Percentiles rank a stretch among this genome's conserved stretches.
These are phyloP conservation scores for Cyprinodon variegatus DNA, from an alignment of 2,113 vertebrate genomes.

Conservation along the genomic window DNA sequence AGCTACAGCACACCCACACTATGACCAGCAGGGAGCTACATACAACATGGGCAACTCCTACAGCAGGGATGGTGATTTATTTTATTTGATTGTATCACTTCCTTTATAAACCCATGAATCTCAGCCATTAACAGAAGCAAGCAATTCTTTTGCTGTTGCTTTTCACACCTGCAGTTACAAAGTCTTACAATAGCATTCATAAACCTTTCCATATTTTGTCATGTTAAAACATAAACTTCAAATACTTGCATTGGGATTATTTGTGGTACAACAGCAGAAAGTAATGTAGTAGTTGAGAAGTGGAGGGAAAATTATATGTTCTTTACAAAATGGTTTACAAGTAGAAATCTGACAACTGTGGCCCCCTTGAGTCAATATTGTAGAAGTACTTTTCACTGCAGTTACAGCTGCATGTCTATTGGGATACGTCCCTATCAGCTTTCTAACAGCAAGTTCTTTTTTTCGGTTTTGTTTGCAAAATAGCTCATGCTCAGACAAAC, in stretches of 20 bases:
- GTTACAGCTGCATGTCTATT: not conserved
- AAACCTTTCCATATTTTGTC: not conserved
- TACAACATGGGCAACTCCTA: constrained; percentile 97
- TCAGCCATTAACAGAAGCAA: not conserved
- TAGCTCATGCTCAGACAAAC: not conserved
- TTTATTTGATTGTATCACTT: not conserved
- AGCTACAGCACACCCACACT: constrained; percentile 93
- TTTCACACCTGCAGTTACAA: too few relatives aligned
- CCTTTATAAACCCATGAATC: not conserved
- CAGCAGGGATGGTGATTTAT: constrained; percentile 72
- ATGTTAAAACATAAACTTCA: not conserved
- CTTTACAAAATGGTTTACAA: not conserved
- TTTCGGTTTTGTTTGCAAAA: not conserved
- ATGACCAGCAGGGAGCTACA: constrained; percentile 85
- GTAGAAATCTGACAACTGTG: not conserved
- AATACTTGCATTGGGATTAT: not conserved
- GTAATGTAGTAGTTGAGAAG: not conserved
- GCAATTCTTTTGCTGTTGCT: too few relatives aligned
- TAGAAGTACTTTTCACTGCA: not conserved
- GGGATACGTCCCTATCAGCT: not conserved
- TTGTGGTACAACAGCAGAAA: not conserved
- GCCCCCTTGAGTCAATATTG: not conserved
- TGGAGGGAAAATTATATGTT: not conserved
- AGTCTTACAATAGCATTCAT: not conserved
- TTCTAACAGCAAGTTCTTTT: not conserved